These are phyloP conservation scores for Neelides sp. DNA, from an alignment of 1,140 invertebrate species.

Conservation along the genomic window DNA sequence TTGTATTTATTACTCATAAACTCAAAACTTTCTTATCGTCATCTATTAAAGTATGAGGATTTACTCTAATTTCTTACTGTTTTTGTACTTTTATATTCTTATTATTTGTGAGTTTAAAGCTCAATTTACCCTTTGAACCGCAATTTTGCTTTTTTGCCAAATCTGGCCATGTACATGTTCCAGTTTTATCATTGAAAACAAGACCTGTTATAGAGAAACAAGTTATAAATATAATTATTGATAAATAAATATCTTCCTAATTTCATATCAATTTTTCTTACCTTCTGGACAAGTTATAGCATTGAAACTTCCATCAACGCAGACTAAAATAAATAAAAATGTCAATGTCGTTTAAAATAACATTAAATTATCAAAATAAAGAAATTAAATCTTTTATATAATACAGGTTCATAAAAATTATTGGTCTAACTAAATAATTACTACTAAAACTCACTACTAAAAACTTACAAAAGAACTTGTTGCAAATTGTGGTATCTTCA, in stretches of 20 bases:
- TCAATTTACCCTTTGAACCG: constrained; percentile 51
- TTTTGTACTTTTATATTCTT: not conserved
- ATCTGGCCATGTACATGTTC: constrained; percentile 83
- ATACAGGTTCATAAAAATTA: too few species aligned
- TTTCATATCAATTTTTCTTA: too few species aligned
- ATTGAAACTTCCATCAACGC: constrained; percentile 67
- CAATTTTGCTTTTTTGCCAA: constrained; percentile 74
- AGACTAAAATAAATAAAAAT: too few species aligned
- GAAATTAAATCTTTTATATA: too few species aligned
- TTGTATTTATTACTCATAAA: not conserved
- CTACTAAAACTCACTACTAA: too few species aligned
- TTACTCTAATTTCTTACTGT: too few species aligned
- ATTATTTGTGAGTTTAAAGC: not conserved
- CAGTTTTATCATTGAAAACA: constrained; percentile 74
- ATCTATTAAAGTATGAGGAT: constrained; percentile 1
- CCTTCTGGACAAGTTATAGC: constrained; percentile 77
- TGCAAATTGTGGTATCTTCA: constrained; percentile 61
- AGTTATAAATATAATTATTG: too few species aligned
- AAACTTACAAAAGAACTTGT: constrained; percentile 85
- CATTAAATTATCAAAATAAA: too few species aligned
- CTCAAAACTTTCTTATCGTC: not conserved
- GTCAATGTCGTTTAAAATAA: too few species aligned
- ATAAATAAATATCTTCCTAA: too few species aligned
- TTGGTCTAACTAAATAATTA: too few species aligned
- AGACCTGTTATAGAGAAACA: too few species aligned